These are phyloP conservation scores for Andinoacara biseriatus DNA, from an alignment of 2,113 vertebrate species.

Conservation along the genomic window DNA sequence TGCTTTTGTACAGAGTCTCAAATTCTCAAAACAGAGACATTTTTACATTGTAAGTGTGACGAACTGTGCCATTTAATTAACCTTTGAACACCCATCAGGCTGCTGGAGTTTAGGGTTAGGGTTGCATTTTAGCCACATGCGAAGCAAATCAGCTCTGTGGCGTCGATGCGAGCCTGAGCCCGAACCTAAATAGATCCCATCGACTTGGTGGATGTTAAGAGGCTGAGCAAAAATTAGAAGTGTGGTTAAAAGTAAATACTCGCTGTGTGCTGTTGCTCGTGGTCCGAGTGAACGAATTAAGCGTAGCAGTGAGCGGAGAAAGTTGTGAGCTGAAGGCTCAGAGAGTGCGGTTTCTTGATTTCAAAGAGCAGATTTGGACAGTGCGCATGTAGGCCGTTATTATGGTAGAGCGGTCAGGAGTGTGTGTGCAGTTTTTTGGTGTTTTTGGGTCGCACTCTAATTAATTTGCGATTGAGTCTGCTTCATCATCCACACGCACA, in stretches of 20 bases:
- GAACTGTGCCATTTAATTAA: background rate
- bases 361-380: background rate
- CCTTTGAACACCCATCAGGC: too few species aligned
- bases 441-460: slow-evolving; percentile 5
- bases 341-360: background rate
- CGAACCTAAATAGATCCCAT: too few species aligned
- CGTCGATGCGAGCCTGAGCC: too few species aligned
- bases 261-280: too few species aligned
- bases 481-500: background rate
- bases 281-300: background rate
- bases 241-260: background rate
- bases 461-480: slow-evolving; percentile 4
- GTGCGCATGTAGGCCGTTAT: background rate
- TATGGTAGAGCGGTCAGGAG: background rate
- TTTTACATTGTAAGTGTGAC: background rate
- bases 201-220: too few species aligned
- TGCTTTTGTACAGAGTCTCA: background rate
- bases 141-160: too few species aligned
- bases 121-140: too few species aligned
- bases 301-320: background rate
- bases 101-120: too few species aligned
- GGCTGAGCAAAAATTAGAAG: background rate
- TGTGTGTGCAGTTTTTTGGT: background rate
- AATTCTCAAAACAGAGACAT: background rate
- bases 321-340: background rate